Evolutionary conservation across 2,113 vertebrate species (phyloP), one percentile per base, ranked within the genome.

Genomic region (Ceyx melanurus): DNA sequence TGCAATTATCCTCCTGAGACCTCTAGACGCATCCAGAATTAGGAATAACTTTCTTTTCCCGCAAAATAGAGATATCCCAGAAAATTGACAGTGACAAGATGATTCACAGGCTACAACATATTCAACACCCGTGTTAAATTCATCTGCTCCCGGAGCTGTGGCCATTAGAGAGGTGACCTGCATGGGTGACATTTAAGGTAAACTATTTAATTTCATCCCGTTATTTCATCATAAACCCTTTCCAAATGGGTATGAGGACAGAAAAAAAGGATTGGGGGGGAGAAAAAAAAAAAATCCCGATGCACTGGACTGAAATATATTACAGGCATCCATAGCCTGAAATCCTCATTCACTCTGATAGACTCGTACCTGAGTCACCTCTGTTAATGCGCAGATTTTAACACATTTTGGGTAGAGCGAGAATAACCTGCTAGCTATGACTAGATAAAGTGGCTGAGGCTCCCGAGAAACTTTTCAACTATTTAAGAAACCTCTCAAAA

Each of bases 1-100:
- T 95, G 97, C 97, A 98, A 98, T 97, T 97, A 97, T 98, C 94
- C 97, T 97, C 97, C 87, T 66, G 97, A 98, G 98, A 98, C 97
- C 97, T 95, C 95, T 90, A 97, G 96, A 98, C 23, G 95, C 97
- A 97, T 97, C 95, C 94, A 97, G 95, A 97, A 98, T 97, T 97
- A 97, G 97, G 98, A 97, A 97, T 97, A 98, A 98, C 98, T 98
- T 98, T 98, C 97, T 97, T 97, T 98, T 98, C 97, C 97, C 94
- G 91, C 97, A 99, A 98, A 99, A 99, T 99, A 99, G 98, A 99
- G 99, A 99, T 99, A 99, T 99, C 99, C 97, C 97, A 96, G 97
- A 98, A 99, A 99, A 99, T 99, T 99, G 99, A 98, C 98, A 99
- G 98, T 99, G 98, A 99, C 99, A 99, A 98, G 99, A 98, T 98